A percentile compares a stretch with the other conserved stretches of the same genome.
Evolutionary conservation across 2,113 vertebrate genomes (phyloP).

Genomic region (Galeopterus variegatus): DNA sequence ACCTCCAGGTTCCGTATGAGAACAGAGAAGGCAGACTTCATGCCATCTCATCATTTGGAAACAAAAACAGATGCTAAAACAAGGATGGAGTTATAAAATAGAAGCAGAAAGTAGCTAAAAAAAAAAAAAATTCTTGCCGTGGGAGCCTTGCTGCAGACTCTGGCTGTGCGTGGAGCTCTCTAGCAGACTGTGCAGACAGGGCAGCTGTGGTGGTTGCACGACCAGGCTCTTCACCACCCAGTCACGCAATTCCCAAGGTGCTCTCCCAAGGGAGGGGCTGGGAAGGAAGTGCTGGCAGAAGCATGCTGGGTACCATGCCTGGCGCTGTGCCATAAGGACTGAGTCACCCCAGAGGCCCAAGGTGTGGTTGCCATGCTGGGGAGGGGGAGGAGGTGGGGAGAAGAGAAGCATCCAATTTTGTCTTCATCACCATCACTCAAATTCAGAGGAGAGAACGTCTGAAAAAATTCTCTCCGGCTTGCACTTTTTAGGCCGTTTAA

Average conservation of each 20-base stretch:
- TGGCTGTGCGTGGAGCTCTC: neutral
- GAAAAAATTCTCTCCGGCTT: slow-evolving; percentile 57
- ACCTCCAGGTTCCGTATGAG: neutral
- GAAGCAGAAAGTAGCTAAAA: slow-evolving; percentile 37
- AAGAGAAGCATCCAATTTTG: neutral
- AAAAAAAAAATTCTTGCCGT: neutral
- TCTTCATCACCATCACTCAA: neutral
- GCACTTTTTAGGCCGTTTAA: slow-evolving; percentile 65
- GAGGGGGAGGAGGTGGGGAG: accelerated
- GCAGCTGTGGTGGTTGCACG: neutral
- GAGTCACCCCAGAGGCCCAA: neutral
- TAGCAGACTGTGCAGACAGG: neutral
- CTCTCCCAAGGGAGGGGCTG: neutral
- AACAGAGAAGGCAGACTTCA: neutral
- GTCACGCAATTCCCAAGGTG: neutral
- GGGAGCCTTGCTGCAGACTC: neutral
- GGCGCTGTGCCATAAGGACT: accelerated
- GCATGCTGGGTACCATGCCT: accelerated
- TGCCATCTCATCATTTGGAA: slow-evolving; percentile 9
- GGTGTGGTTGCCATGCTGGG: neutral
- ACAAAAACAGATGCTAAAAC: slow-evolving; percentile 4
- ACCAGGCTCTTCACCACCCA: neutral
- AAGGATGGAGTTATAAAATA: neutral
- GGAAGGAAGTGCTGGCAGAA: neutral
- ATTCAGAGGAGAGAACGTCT: slow-evolving; percentile 7